Conservation (phyloP, 2,797 vertebrate genomes). For the Etheostoma nigrum region DNA sequence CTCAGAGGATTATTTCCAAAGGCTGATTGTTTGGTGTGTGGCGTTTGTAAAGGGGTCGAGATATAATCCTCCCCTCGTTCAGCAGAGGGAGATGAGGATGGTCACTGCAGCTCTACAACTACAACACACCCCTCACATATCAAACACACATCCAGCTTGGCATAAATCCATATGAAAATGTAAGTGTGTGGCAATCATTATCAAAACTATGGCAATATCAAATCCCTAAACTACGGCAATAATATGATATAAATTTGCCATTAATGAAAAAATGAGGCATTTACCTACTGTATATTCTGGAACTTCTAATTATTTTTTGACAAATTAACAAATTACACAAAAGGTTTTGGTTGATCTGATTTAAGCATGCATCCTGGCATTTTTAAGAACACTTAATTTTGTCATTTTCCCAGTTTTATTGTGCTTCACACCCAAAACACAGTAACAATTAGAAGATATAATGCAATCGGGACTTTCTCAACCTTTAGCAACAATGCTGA, state of each 20-base stretch:
- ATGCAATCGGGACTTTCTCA: not conserved
- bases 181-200: not conserved
- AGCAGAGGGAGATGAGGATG: constrained; percentile 48
- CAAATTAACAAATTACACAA: no score
- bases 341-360: no score
- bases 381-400: not conserved
- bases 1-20: constrained; percentile 77
- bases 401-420: not conserved
- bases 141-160: not conserved
- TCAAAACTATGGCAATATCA: not conserved
- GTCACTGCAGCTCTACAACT: constrained; percentile 24
- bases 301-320: no score
- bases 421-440: not conserved
- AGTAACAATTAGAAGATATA: not conserved
- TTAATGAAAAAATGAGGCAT: not conserved
- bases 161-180: not conserved
- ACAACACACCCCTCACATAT: constrained; percentile 4
- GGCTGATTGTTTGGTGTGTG: constrained; percentile 86
- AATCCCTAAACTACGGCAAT: not conserved
- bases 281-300: no score
- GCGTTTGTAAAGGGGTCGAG: constrained; percentile 82
- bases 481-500: no score
- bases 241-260: not conserved
- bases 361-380: not conserved
- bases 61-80: constrained; percentile 75